Evolutionary conservation across 2,888 invertebrate genomes (phyloP), one percentile per base, ranked within the genome.

Genomic region (Pteria penguin): DNA sequence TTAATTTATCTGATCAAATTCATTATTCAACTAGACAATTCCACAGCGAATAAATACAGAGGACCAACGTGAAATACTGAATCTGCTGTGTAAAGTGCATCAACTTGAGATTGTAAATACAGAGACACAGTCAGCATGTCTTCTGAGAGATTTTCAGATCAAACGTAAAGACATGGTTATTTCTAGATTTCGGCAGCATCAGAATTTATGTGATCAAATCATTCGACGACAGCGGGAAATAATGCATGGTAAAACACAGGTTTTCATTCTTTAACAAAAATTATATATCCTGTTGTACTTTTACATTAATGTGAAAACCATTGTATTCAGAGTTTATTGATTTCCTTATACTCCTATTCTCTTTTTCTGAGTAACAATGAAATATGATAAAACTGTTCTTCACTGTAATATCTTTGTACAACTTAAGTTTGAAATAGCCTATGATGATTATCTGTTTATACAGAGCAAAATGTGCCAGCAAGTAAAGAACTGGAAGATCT

Each of bases 241-340:
- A 52, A 95, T 98, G 85, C 96, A 97, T 93, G 96, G 96, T 96
- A n/a, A n/a, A n/a, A n/a, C n/a, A n/a, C n/a, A n/a, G n/a, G n/a
- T n/a, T n/a, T n/a, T n/a, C n/a, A n/a, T n/a, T n/a, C n/a, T n/a
- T n/a, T n/a, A n/a, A n/a, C n/a, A n/a, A n/a, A n/a, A n/a, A n/a
- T n/a, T n/a, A n/a, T n/a, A n/a, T n/a, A n/a, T n/a, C n/a, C n/a
- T n/a, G n/a, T n/a, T n/a, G n/a, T n/a, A n/a, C n/a, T n/a, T n/a
- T n/a, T n/a, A n/a, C n/a, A n/a, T n/a, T n/a, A n/a, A n/a, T n/a
- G n/a, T n/a, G n/a, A n/a, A n/a, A n/a, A n/a, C n/a, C n/a, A n/a
- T n/a, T n/a, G n/a, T n/a, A n/a, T n/a, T n/a, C n/a, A n/a, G n/a
- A n/a, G n/a, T n/a, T n/a, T n/a, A n/a, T n/a, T n/a, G n/a, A n/a